Base-by-base conservation (phyloP, 2,797 vertebrate species). In the Pangasius mekongensis region DNA sequence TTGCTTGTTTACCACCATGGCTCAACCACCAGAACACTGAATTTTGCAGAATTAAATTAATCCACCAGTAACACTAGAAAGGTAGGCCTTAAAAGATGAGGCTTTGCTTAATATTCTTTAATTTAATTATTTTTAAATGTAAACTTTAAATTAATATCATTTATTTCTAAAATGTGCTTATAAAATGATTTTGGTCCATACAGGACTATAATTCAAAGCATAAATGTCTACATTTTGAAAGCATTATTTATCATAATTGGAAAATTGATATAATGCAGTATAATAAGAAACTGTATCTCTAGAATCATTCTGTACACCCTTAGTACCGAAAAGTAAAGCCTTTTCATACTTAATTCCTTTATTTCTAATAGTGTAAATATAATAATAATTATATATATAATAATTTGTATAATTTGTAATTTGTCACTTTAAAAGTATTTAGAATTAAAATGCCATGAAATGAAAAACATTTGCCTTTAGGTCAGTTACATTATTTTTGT, bases 21-120 rank as follows among this genome's bases (percentile, higher is more conserved):
- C 58, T 76, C 30, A 69, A 82, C 58, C 73, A 81, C 47, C 83
- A 90, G 82, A 90, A 33, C 62, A 90, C 30, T 67, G 39, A 39
- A 74, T 11, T 85, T 73, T 66, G 64, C 20, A 62, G 66, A 88
- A 84, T 49, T 64, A 71, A 86, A 89, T 66, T 58, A 58, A 82
- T 86, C 24, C 36, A 76, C 30, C 39, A 52, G 83, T 69, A 58
- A 83, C 52, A 88, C 58, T 49, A 33, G n/a, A 62, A 89, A 86
- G 84, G 87, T 89, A 89, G 5, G 76, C 24, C n/a, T 27, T 54
- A 78, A 27, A 87, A 87, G 83, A 78, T 84, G 80, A 74, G 3
- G 6, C 4, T 60, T 67, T 54, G n/a, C 33, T 36, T 52, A 14
- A 81, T 62, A 58, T 60, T 22, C 33, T 78, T 13, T 9, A 11